phyloP scores from a whole-genome alignment of 2,888 invertebrate species.

The Mythimna impura region DNA sequence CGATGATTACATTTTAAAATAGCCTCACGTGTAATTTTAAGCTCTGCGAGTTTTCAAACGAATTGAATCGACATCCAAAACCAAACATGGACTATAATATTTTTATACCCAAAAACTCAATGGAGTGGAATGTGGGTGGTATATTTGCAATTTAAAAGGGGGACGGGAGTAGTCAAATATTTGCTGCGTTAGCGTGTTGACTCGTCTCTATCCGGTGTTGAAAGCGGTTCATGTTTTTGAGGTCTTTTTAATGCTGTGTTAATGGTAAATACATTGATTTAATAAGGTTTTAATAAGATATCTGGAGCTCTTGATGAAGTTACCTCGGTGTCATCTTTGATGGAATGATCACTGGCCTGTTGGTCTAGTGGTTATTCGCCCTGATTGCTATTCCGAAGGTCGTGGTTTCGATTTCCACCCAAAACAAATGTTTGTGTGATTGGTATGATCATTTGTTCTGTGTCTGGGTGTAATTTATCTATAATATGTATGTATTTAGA shows the following conservation, averaged over 20 bases:
- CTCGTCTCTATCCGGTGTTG: slow-evolving; percentile 11
- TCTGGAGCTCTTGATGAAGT: background rate
- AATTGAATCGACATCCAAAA: background rate
- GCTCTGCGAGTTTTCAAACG: background rate
- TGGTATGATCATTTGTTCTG: too few relatives aligned
- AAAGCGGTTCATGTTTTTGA: slow-evolving; percentile 20
- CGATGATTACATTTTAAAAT: background rate
- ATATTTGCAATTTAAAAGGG: slow-evolving; percentile 69
- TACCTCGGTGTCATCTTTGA: background rate
- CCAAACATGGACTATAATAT: background rate
- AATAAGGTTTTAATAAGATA: too few relatives aligned
- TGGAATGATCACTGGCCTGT: background rate
- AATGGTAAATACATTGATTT: background rate
- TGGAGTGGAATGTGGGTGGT: slow-evolving; percentile 61
- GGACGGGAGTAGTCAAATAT: slow-evolving; percentile 53
- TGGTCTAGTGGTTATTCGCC: too few relatives aligned
- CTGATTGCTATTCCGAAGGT: too few relatives aligned
- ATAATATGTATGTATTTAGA: too few relatives aligned
- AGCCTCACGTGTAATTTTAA: background rate
- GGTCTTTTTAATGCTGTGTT: slow-evolving; percentile 12
- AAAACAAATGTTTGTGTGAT: too few relatives aligned
- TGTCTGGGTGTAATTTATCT: too few relatives aligned
- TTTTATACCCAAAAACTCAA: slow-evolving; percentile 42
- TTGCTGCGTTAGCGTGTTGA: slow-evolving; percentile 58
- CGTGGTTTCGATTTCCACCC: too few relatives aligned